Evolutionary conservation across 2,888 invertebrate genomes (phyloP).

Genomic region (Eledona agricola): DNA sequence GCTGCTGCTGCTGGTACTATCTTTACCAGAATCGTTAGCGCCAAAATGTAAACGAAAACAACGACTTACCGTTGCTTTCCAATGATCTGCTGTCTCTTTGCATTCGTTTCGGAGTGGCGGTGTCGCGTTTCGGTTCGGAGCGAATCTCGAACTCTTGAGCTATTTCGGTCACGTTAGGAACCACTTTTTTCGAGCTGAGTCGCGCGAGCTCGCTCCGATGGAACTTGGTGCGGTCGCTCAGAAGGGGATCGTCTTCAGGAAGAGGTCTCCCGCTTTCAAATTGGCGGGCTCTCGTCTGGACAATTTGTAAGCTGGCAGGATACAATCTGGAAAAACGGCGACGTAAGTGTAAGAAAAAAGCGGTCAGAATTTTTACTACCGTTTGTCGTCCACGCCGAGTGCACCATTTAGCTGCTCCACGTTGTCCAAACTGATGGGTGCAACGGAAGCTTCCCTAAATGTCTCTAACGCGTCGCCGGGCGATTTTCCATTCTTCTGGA

Average conservation of each 20-base stretch:
- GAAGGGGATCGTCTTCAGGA: conserved; percentile 65
- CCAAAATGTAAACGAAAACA: conserved; percentile 4
- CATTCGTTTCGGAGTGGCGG: conserved; percentile 43
- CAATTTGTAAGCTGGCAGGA: conserved; percentile 69
- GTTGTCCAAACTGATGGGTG: conserved; percentile 47
- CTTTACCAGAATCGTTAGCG: conserved; percentile 23
- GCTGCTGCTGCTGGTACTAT: conserved; percentile 66
- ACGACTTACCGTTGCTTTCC: conserved; percentile 64
- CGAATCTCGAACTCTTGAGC: conserved; percentile 77
- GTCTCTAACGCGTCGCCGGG: conserved; percentile 46
- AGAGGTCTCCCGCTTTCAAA: conserved; percentile 74
- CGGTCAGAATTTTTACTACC: conserved; percentile 26
- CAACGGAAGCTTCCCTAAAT: conserved; percentile 49
- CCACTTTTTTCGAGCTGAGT: conserved; percentile 72
- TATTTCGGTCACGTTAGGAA: conserved; percentile 78
- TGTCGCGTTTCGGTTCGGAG: conserved; percentile 56
- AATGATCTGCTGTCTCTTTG: conserved; percentile 67
- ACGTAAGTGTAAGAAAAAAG: background rate
- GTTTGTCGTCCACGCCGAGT: conserved; percentile 42
- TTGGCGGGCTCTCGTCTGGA: conserved; percentile 77
- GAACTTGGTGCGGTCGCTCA: conserved; percentile 71
- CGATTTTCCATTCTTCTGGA: conserved; percentile 47
- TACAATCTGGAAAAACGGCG: conserved; percentile 48
- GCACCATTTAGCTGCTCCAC: conserved; percentile 41
- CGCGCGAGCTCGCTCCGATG: conserved; percentile 73